phyloP scores from a whole-genome alignment of 2,797 vertebrate species.

The Rhynchotus rufescens region DNA sequence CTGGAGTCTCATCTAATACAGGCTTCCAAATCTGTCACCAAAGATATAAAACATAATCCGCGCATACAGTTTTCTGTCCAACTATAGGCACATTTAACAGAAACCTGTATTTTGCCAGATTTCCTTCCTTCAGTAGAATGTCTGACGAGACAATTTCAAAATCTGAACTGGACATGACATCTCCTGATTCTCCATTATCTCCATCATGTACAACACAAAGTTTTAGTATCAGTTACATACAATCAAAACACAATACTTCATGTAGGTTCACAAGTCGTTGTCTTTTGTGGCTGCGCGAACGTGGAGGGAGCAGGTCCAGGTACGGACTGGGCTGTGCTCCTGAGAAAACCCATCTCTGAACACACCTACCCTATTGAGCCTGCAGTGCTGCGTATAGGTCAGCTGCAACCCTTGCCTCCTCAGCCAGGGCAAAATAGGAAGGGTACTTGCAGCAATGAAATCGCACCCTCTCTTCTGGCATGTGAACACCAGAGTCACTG shows the following conservation, averaged over 20 bases:
- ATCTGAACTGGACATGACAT: neutral
- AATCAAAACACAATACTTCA: too few relatives aligned
- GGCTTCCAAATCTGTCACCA: neutral
- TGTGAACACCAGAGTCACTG: neutral
- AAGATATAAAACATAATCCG: neutral
- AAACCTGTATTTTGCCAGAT: neutral
- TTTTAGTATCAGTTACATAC: too few relatives aligned
- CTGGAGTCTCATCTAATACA: neutral
- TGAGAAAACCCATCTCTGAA: neutral
- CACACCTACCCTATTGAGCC: neutral
- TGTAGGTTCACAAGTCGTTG: neutral
- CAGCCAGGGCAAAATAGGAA: neutral
- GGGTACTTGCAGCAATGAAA: neutral
- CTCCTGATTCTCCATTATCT: neutral
- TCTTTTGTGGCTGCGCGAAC: neutral
- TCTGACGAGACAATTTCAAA: neutral
- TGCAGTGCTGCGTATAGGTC: too few relatives aligned
- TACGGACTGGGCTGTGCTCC: neutral
- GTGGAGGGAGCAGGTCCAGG: neutral
- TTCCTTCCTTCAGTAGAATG: constrained; percentile 8
- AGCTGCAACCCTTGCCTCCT: neutral
- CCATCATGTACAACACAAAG: neutral
- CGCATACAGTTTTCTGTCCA: neutral
- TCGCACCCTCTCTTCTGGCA: neutral
- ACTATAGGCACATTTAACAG: neutral